Evolutionary conservation across 1,140 invertebrate species (phyloP).

Genomic region (Heliconius hewitsoni): DNA sequence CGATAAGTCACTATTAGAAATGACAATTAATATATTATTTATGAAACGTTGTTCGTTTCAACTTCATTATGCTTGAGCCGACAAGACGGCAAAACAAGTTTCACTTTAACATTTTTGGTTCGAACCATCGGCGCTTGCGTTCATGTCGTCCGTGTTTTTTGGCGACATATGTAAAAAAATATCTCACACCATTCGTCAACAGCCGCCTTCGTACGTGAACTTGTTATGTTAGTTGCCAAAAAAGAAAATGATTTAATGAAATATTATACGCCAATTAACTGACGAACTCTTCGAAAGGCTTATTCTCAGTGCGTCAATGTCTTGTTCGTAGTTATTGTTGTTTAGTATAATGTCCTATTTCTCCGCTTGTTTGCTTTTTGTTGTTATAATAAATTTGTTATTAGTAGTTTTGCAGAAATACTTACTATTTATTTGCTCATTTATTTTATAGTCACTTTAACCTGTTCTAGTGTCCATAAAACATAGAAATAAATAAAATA

Average conservation of each 20-base stretch:
- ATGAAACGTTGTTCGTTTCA: not conserved
- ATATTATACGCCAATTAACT: constrained; percentile 6
- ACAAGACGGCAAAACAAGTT: not conserved
- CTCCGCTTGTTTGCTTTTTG: not conserved
- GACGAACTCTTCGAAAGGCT: not conserved
- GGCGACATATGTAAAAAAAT: not conserved
- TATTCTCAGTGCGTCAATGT: not conserved
- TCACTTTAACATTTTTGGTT: not conserved
- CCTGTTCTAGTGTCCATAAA: too few species aligned
- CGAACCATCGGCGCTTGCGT: not conserved
- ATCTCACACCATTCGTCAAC: not conserved
- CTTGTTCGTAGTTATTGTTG: not conserved
- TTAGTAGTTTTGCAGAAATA: too few species aligned
- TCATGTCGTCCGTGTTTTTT: not conserved
- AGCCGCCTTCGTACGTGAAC: not conserved
- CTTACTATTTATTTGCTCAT: too few species aligned
- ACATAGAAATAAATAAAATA: too few species aligned
- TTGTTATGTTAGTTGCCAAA: not conserved
- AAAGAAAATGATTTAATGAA: constrained; percentile 1
- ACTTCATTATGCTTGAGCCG: not conserved
- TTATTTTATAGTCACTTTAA: too few species aligned
- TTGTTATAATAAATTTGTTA: not conserved
- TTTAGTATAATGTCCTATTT: not conserved
- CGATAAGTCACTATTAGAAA: too few species aligned
- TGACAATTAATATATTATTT: not conserved